Percentiles rank a stretch among this genome's conserved stretches.
These are phyloP conservation scores for Erethizon dorsatum DNA, from an alignment of 2,797 vertebrate genomes.

Conservation along the genomic window DNA sequence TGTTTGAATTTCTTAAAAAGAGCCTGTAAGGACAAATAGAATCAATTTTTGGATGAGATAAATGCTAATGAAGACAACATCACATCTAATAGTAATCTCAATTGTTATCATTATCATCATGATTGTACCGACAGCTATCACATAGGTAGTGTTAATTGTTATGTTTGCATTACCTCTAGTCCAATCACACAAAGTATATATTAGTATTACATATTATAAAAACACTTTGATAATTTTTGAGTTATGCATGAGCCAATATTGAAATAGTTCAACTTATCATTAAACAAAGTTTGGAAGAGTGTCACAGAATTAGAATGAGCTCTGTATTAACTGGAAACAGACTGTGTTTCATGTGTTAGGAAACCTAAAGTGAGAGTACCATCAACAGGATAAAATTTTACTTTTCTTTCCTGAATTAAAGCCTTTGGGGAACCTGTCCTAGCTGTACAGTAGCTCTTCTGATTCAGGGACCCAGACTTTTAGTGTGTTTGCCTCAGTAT, in stretches of 20 bases:
- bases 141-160: not conserved
- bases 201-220: not conserved
- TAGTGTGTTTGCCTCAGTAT: not conserved
- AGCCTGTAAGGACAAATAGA: not conserved
- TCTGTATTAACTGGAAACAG: not conserved
- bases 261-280: slow-evolving; percentile 36
- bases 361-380: slow-evolving; percentile 7
- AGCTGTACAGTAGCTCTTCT: not conserved
- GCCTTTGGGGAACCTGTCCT: not conserved
- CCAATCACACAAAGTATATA: not conserved
- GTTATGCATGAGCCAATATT: not conserved
- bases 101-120: not conserved
- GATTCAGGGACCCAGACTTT: not conserved
- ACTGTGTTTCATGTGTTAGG: not conserved
- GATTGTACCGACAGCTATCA: not conserved
- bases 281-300: not conserved
- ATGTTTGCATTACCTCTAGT: not conserved
- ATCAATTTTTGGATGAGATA: not conserved
- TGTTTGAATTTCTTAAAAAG: not conserved
- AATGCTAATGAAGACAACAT: not conserved
- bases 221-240: slow-evolving; percentile 11
- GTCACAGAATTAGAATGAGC: slow-evolving; percentile 12
- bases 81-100: not conserved
- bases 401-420: slow-evolving; percentile 48
- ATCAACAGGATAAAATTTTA: not conserved